Conservation (phyloP, 2,888 invertebrate genomes). For the Stenodema calcarata region DNA sequence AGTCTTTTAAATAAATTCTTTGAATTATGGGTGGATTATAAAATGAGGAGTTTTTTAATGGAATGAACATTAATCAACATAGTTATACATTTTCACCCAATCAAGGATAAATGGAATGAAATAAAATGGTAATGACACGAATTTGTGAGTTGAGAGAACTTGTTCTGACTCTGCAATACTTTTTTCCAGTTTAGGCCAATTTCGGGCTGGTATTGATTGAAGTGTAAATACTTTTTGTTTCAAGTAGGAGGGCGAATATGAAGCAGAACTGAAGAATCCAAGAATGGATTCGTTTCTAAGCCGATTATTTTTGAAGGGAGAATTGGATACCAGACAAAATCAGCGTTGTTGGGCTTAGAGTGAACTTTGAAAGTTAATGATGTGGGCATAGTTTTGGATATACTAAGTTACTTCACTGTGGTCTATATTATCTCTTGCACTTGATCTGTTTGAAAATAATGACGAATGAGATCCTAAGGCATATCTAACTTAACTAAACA, state of each 20-base stretch:
- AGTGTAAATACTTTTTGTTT: neutral
- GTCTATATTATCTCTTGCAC: too few species aligned
- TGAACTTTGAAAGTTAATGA: too few species aligned
- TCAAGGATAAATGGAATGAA: neutral
- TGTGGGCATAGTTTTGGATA: too few species aligned
- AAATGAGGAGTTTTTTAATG: neutral
- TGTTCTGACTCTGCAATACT: neutral
- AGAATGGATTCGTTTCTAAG: too few species aligned
- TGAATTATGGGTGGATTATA: neutral
- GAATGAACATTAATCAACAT: neutral
- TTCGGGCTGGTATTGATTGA: neutral
- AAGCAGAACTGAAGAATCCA: too few species aligned
- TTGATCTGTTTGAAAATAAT: too few species aligned
- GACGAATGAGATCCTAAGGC: too few species aligned
- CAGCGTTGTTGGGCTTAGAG: too few species aligned
- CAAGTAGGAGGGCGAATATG: neutral
- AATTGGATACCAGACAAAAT: too few species aligned
- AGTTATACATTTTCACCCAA: neutral
- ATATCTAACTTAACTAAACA: neutral
- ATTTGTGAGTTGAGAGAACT: neutral
- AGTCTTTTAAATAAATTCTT: slow-evolving; percentile 28
- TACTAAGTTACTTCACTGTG: too few species aligned
- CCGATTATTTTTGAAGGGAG: too few species aligned
- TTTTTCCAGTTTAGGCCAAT: neutral
- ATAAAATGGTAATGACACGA: neutral